phyloP scores from a whole-genome alignment of 2,797 vertebrate genomes.

The Sebastes nivosus region DNA sequence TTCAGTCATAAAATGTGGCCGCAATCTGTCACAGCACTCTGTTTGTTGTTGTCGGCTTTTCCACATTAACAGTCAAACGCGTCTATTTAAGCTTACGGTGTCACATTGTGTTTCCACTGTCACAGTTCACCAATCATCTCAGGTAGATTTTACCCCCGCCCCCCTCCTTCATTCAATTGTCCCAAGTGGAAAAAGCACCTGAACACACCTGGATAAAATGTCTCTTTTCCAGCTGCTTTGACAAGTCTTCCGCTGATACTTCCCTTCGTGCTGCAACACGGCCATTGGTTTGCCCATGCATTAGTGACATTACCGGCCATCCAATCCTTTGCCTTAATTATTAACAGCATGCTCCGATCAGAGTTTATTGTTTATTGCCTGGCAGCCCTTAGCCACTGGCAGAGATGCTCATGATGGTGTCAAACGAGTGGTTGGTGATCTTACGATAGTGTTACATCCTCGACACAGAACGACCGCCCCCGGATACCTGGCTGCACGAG shows the following conservation, averaged over 20 bases:
- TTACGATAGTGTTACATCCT: slow-evolving; percentile 55
- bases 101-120: slow-evolving; percentile 54
- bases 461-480: slow-evolving; percentile 6
- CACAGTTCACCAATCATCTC: slow-evolving; percentile 21
- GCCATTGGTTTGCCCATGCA: slow-evolving; percentile 71
- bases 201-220: slow-evolving; percentile 69
- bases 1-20: slow-evolving; percentile 4
- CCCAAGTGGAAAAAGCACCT: slow-evolving; percentile 66
- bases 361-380: slow-evolving; percentile 84
- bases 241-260: slow-evolving; percentile 72
- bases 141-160: background rate
- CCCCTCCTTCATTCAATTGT: slow-evolving; percentile 30
- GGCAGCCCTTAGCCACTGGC: slow-evolving; percentile 53
- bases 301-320: slow-evolving; percentile 81
- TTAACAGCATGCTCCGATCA: slow-evolving; percentile 79
- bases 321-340: slow-evolving; percentile 83
- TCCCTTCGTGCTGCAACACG: slow-evolving; percentile 63
- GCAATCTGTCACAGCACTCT: slow-evolving; percentile 1
- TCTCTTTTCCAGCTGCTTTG: slow-evolving; percentile 74
- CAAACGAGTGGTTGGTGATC: slow-evolving; percentile 63
- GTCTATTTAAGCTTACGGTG: slow-evolving; percentile 12
- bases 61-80: slow-evolving; percentile 21
- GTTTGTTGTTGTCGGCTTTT: slow-evolving; percentile 26
- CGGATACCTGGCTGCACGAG: slow-evolving; percentile 22
- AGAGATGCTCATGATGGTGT: slow-evolving; percentile 65